Conservation (phyloP, 2,113 vertebrate genomes). For the Monopterus albus region DNA sequence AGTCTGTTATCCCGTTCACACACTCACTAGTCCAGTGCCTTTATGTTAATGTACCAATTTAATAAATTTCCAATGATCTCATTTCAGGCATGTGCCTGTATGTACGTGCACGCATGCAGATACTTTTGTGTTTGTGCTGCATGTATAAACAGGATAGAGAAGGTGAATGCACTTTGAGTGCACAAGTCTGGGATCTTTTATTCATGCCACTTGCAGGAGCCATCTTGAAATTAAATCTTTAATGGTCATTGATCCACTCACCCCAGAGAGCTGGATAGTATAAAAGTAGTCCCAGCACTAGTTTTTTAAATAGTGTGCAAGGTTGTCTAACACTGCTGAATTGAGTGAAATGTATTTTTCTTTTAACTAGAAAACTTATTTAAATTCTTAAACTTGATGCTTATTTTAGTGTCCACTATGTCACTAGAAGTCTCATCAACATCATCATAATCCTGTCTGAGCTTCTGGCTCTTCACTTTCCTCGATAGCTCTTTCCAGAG, state of each 20-base stretch:
- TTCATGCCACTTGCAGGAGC: constrained; percentile 73
- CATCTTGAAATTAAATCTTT: constrained; percentile 79
- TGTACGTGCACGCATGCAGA: neutral
- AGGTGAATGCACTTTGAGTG: neutral
- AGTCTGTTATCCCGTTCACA: constrained; percentile 45
- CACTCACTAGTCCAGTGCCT: too few relatives aligned
- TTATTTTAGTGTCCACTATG: constrained; percentile 27
- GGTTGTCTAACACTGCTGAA: constrained; percentile 39
- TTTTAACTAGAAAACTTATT: constrained; percentile 44
- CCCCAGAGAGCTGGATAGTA: constrained; percentile 52
- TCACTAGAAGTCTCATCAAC: constrained; percentile 8
- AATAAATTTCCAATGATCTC: neutral
- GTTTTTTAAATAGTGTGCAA: constrained; percentile 50
- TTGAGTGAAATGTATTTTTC: constrained; percentile 43
- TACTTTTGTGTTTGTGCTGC: neutral
- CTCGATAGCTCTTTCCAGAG: constrained; percentile 25
- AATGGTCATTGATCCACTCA: constrained; percentile 75
- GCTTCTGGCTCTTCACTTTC: constrained; percentile 30
- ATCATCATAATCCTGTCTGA: constrained; percentile 11
- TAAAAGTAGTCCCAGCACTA: constrained; percentile 60
- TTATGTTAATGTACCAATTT: neutral
- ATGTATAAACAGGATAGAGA: neutral
- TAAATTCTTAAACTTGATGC: constrained; percentile 19
- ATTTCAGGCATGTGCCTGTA: neutral
- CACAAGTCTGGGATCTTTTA: constrained; percentile 70